phyloP scores from a whole-genome alignment of 2,888 invertebrate species.

The Lacanobia wlatinum region DNA sequence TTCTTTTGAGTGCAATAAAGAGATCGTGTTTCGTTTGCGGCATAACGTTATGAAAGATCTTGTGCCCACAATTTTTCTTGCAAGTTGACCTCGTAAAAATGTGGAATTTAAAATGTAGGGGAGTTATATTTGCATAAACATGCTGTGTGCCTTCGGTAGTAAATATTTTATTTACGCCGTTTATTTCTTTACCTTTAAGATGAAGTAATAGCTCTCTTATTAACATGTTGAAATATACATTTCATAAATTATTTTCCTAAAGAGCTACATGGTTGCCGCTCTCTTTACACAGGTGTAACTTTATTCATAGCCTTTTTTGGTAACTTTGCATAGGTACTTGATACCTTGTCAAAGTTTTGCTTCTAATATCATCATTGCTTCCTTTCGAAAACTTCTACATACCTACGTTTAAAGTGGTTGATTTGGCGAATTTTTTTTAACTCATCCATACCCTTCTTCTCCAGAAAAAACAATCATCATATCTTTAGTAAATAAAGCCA shows the following conservation, averaged over 20 bases:
- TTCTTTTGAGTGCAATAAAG: constrained; percentile 58
- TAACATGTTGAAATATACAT: constrained; percentile 16
- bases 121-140: constrained; percentile 53
- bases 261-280: not conserved
- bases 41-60: constrained; percentile 54
- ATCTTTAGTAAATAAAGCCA: not conserved
- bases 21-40: constrained; percentile 56
- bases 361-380: not conserved
- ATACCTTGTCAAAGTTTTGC: too few relatives aligned
- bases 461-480: constrained; percentile 5
- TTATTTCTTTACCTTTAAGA: constrained; percentile 42
- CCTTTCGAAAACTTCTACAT: too few relatives aligned
- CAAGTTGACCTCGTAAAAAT: constrained; percentile 58
- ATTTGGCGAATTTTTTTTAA: not conserved
- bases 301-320: too few relatives aligned
- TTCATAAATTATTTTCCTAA: not conserved
- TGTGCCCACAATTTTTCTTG: constrained; percentile 53
- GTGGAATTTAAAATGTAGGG: constrained; percentile 55
- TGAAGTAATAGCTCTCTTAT: constrained; percentile 32
- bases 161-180: constrained; percentile 50
- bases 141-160: constrained; percentile 33
- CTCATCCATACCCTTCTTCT: too few relatives aligned
- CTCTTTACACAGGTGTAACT: not conserved
- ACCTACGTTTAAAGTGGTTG: too few relatives aligned
- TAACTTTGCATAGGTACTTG: too few relatives aligned